Percentiles rank a stretch among this genome's conserved stretches.
Evolutionary conservation across 2,113 vertebrate species (phyloP).

Genomic region (Neofelis nebulosa): DNA sequence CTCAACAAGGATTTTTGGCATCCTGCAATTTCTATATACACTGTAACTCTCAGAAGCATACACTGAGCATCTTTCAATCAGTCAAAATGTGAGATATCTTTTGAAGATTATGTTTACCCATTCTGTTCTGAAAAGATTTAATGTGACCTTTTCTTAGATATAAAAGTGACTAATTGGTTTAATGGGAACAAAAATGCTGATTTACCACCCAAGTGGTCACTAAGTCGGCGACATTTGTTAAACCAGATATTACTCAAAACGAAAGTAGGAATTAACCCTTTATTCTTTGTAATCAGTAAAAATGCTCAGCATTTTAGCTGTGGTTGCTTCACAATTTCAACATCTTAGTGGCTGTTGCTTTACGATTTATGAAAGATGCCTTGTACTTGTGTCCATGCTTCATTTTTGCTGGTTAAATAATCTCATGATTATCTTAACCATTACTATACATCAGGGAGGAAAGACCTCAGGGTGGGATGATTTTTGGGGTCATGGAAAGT

Average conservation of each 20-base stretch:
- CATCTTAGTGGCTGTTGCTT: background rate
- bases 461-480: background rate
- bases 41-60: background rate
- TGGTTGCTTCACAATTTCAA: background rate
- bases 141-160: background rate
- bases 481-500: constrained; percentile 50
- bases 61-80: background rate
- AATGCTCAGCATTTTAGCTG: background rate
- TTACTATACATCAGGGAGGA: background rate
- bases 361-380: background rate
- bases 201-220: background rate
- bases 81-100: background rate
- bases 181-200: background rate
- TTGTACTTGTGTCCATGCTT: background rate
- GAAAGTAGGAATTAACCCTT: background rate
- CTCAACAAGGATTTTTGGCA: background rate
- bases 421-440: background rate
- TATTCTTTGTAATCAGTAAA: background rate
- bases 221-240: constrained; percentile 22
- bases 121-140: background rate
- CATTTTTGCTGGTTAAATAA: background rate
- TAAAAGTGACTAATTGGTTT: constrained; percentile 20
- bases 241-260: background rate
- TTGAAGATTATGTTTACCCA: constrained; percentile 22
- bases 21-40: background rate